Conservation (phyloP, 2,113 vertebrate genomes). For the Pygoscelis adeliae region DNA sequence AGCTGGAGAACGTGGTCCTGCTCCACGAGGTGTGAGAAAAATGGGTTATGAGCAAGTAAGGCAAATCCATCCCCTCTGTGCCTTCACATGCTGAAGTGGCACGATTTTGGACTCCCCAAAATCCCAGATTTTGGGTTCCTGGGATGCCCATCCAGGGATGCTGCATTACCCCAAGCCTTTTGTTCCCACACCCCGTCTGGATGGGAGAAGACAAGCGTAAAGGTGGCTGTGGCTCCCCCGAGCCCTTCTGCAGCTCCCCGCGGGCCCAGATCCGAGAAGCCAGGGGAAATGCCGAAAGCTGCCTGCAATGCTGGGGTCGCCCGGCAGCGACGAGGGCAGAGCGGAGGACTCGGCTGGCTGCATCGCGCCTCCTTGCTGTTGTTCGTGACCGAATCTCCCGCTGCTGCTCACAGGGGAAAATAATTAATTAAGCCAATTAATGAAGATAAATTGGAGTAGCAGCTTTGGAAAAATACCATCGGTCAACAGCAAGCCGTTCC, state of each 20-base stretch:
- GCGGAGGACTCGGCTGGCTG: rapidly evolving
- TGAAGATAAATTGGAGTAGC: conserved; percentile 24
- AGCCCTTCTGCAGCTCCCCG: neutral
- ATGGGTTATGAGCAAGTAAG: neutral
- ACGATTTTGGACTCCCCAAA: neutral
- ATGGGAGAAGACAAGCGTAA: neutral
- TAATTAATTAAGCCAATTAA: conserved; percentile 24
- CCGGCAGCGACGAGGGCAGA: rapidly evolving
- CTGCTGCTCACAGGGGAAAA: neutral
- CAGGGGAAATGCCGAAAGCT: neutral
- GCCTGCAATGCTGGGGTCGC: rapidly evolving
- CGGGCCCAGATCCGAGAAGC: neutral
- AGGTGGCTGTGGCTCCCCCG: neutral
- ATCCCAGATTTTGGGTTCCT: neutral
- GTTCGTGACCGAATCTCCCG: neutral
- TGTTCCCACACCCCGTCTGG: neutral
- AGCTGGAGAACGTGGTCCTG: neutral
- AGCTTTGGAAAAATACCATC: conserved; percentile 17
- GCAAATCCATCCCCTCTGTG: neutral
- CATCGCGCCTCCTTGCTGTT: neutral
- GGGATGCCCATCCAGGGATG: too few species aligned
- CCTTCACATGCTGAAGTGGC: neutral
- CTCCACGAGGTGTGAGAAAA: neutral
- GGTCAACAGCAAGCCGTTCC: neutral
- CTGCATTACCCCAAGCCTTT: neutral